Evolutionary conservation across 2,888 invertebrate genomes (phyloP), one percentile per base, ranked within the genome.

Genomic region (Onchidella celtica): DNA sequence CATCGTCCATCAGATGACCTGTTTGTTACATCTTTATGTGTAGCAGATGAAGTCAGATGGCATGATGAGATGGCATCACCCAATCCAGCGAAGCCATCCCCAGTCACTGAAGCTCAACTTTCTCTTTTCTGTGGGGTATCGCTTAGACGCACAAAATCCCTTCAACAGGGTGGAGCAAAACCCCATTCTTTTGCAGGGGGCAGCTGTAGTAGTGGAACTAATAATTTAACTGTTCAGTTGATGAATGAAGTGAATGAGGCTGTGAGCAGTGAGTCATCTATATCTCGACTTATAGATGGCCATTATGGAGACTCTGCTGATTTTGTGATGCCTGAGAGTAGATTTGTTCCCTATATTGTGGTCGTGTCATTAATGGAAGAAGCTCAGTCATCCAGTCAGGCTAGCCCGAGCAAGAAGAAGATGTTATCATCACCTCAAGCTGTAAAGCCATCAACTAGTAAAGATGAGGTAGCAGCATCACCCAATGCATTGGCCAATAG

Each of bases 241-340:
- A 95, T 97, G 95, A 96, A 97, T 91, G 96, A 96, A 90, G 95
- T 96, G 81, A 96, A 96, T 90, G 95, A 96, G 92, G 96, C 95
- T 0, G 95, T 95, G 83, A 95, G 94, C 89, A 88, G 90, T 34
- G 91, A 91, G 59, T 91, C 70, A 21, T 63, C 75, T 38, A 79
- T 57, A 36, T 77, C 84, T 3, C 36, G 79, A 40, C 82, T 86
- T 36, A 81, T 86, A 65, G 76, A 84, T 68, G 81, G 81, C 61
- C 79, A 82, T 79, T 80, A 83, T 72, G 80, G 69, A 59, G 74
- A 78, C 29, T 59, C 76, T 61, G 3, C 76, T 69, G 70, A 85
- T 74, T 73, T 76, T 77, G 29, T 68, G 29, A 59, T 82, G 57
- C 84, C 82, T 11, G 78, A 81, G 68, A 72, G 68, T 63, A 75